phyloP scores from a whole-genome alignment of 2,797 vertebrate genomes.

The Paratrypauchen microcephalus region DNA sequence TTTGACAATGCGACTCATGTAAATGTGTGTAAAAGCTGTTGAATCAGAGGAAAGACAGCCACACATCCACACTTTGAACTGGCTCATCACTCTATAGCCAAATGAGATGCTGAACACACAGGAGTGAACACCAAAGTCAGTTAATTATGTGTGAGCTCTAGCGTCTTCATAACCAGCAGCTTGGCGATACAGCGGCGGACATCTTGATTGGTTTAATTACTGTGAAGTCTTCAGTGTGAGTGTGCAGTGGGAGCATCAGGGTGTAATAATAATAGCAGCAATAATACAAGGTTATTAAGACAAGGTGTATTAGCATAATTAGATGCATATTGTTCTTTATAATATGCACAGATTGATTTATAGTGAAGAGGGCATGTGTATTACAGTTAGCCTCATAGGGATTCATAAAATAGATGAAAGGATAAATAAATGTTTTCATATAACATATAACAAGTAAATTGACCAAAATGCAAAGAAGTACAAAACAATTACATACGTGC shows the following conservation, averaged over 20 bases:
- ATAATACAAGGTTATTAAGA: constrained; percentile 35
- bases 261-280: constrained; percentile 19
- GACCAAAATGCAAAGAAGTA: too few species aligned
- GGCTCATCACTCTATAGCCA: constrained; percentile 35
- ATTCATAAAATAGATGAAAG: neutral
- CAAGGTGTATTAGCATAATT: constrained; percentile 24
- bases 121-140: constrained; percentile 34
- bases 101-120: constrained; percentile 34
- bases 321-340: constrained; percentile 23
- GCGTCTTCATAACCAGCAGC: constrained; percentile 36
- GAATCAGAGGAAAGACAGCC: constrained; percentile 24
- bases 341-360: constrained; percentile 37
- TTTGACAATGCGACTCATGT: constrained; percentile 18
- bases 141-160: constrained; percentile 39
- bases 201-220: constrained; percentile 48
- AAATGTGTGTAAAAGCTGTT: constrained; percentile 40
- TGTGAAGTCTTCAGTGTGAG: constrained; percentile 26
- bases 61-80: constrained; percentile 17
- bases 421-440: too few species aligned
- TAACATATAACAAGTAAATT: too few species aligned
- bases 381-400: constrained; percentile 5
- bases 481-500: too few species aligned
- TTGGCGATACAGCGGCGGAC: constrained; percentile 39
- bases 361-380: constrained; percentile 12
- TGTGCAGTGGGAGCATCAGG: constrained; percentile 13